phyloP scores from a whole-genome alignment of 2,888 invertebrate genomes.

The Lycaena phlaeas region DNA sequence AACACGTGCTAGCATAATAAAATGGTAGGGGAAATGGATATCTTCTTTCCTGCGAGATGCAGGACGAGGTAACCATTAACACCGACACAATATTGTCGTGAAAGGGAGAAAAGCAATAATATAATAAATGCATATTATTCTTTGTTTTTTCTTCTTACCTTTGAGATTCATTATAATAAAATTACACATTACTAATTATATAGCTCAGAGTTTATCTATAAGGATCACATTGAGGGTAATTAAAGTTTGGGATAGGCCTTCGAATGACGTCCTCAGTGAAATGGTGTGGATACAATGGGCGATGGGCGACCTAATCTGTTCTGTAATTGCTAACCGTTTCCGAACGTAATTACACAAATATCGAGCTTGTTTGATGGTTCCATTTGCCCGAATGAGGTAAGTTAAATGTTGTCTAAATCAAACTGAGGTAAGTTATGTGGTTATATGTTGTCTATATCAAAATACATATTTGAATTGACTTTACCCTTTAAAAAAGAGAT shows the following conservation, averaged over 20 bases:
- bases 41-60: too few species aligned
- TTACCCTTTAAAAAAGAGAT: not conserved
- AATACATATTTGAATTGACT: not conserved
- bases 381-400: too few species aligned
- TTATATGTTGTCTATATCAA: not conserved
- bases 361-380: not conserved
- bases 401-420: not conserved
- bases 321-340: not conserved
- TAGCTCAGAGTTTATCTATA: too few species aligned
- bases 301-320: not conserved
- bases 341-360: constrained; percentile 4
- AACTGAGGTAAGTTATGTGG: not conserved
- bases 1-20: too few species aligned
- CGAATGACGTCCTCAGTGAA: not conserved
- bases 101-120: too few species aligned
- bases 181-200: too few species aligned
- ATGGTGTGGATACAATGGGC: not conserved
- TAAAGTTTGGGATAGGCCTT: not conserved
- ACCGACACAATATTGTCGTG: too few species aligned
- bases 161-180: too few species aligned
- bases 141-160: too few species aligned
- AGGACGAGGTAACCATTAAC: too few species aligned
- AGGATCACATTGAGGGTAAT: not conserved
- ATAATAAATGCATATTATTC: too few species aligned
- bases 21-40: too few species aligned